Base-by-base conservation (phyloP, 2,113 vertebrate genomes). In the Pygoscelis adeliae region DNA sequence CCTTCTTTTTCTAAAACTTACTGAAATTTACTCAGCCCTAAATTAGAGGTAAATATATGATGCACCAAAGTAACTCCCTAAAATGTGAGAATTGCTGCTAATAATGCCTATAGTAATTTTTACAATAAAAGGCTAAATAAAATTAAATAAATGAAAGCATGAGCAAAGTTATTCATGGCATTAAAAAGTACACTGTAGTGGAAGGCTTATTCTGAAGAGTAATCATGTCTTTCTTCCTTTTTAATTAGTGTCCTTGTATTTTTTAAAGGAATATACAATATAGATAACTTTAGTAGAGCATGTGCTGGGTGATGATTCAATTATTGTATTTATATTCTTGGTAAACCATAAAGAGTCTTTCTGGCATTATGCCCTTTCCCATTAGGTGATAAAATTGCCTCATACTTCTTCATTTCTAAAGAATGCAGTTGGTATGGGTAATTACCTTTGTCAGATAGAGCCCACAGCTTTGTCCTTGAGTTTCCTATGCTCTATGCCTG, bases 1-100 rank as follows among this genome's bases (percentile, higher is more conserved):
- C 90, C 69, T 52, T 76, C 61, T 59, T n/a, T 92, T 78, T 81
- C 49, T 77, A 63, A 97, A 97, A 97, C 58, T 84, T 83, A 72
- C 32, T 19, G 65, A 93, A 96, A 98, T 98, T 93, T 97, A 91
- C 87, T 96, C 91, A 96, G 92, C 71, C 82, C 49, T 95, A 90
- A 97, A 97, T 97, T 92, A 91, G 50, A 92, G 87, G 83, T 97
- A 98, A 98, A 98, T 98, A 87, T 77, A 94, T 87, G 95, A 94
- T 95, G 55, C 91, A 92, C 73, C 59, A 94, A 98, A 80, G 74
- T 50, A 97, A 93, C 96, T 97, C 83, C 91, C 74, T 92, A 95
- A 98, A 97, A 94, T 67, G 83, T 95, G 91, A 81, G 84, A 90
- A 90, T 96, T 90, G 95, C 94, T 95, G 93, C 69, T 97, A 97